Base-by-base conservation (phyloP, 2,113 vertebrate species). In the Chaenogobius annularis region DNA sequence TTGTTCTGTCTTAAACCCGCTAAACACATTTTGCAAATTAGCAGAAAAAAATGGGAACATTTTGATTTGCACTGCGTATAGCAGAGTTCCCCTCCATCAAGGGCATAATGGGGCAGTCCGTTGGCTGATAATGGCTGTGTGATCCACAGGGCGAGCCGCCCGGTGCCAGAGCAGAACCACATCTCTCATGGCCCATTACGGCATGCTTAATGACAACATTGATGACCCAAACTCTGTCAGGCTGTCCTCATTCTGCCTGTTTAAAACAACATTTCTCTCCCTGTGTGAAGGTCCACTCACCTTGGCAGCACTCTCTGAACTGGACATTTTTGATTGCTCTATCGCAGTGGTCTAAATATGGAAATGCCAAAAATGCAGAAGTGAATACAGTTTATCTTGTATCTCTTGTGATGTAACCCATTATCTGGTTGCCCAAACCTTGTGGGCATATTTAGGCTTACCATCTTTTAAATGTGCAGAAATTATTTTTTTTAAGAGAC, bases 151-250 rank as follows among this genome's bases (percentile, higher is more conserved):
- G 83, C 78, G 66, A 71, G 78, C 78, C 43, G 79, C 85, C 72
- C 52, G 47, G 79, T 77, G 44, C 85, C 87, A 79, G 85, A 87
- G 83, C 83, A 88, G 87, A 90, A 90, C 77, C 82, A 85, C 72
- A 83, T 83, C 84, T 81, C 88, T 90, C 85, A 88, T 83, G 90
- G 89, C 84, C 89, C 90, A 92, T 93, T 93, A 92, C 81, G 69
- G 86, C 65, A 79, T 79, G 69, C 84, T 87, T 92, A 92, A 93
- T 89, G 89, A 88, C 86, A 82, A 84, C 82, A 68, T 78, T 92
- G 79, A 91, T 87, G 86, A 89, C 82, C 89, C 75, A 76, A 84
- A 85, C 84, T 72, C 73, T 79, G 69, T 70, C 78, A 73, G 83
- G 78, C 81, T 83, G 81, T 85, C 79, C 76, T 82, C 71, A 70